Evolutionary conservation across 2,113 vertebrate genomes (phyloP).

Genomic region (Chloroceryle aenea): DNA sequence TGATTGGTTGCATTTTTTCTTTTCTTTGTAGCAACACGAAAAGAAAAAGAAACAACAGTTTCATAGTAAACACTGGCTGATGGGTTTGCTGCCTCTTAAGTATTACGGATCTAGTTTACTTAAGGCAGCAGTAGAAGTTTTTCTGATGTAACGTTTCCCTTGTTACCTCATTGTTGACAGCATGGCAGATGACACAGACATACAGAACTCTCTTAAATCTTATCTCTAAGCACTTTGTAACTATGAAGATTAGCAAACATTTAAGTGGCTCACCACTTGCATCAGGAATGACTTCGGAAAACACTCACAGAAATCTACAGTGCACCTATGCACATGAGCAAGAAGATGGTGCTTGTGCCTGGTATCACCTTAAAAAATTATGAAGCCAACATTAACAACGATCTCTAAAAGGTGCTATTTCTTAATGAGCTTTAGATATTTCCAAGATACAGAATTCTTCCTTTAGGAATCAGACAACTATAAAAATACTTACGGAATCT

Average conservation of each 20-base stretch:
- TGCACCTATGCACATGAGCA: neutral
- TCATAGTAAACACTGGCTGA: neutral
- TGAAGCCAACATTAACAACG: neutral
- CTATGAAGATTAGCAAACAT: conserved; percentile 31
- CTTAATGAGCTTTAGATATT: neutral
- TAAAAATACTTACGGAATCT: neutral
- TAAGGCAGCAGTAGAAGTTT: neutral
- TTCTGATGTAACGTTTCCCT: neutral
- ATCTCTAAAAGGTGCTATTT: neutral
- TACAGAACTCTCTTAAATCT: conserved; percentile 50
- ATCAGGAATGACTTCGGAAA: conserved; percentile 43
- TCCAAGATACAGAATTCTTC: neutral
- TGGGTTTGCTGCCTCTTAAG: neutral
- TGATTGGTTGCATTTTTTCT: neutral
- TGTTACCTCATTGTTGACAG: conserved; percentile 59
- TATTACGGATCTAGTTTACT: neutral
- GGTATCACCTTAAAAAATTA: neutral
- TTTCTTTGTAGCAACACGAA: neutral
- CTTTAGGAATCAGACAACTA: neutral
- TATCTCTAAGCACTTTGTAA: conserved; percentile 57
- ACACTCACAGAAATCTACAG: conserved; percentile 40
- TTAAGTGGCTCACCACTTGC: conserved; percentile 35
- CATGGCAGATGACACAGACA: conserved; percentile 68
- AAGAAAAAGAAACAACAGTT: neutral
- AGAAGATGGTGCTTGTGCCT: neutral